Conservation (phyloP, 1,140 invertebrate species). For the Zaprionus ghesquierei region DNA sequence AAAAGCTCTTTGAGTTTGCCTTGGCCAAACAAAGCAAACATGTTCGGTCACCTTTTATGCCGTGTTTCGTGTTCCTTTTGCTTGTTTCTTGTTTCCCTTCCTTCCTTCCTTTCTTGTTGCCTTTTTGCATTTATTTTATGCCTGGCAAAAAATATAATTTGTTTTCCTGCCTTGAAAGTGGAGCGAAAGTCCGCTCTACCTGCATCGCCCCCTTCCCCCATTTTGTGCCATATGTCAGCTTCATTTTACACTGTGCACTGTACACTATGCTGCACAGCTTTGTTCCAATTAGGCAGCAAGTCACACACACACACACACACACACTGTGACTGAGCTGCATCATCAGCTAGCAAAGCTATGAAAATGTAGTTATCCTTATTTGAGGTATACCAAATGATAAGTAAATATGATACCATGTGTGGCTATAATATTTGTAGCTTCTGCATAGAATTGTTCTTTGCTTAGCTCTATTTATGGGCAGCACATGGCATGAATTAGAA, state of each 20-base stretch:
- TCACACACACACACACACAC: too few relatives aligned
- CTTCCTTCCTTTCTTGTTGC: not conserved
- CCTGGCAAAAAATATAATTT: constrained; percentile 8
- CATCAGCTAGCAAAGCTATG: not conserved
- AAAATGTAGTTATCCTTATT: not conserved
- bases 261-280: not conserved
- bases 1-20: constrained; percentile 1
- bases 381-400: not conserved
- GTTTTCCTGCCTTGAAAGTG: constrained; percentile 1
- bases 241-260: constrained; percentile 37
- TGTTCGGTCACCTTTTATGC: constrained; percentile 8
- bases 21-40: not conserved
- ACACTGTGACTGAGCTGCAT: not conserved
- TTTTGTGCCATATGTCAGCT: constrained; percentile 35
- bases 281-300: not conserved
- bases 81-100: not conserved
- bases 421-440: not conserved
- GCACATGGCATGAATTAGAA: too few relatives aligned
- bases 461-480: too few relatives aligned
- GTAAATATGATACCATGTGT: not conserved
- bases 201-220: not conserved
- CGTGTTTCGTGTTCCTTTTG: not conserved
- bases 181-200: not conserved
- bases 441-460: too few relatives aligned
- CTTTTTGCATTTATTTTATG: not conserved